These are phyloP conservation scores for Typhlichthys eigenmanni DNA, from an alignment of 2,797 vertebrate genomes.

Conservation along the genomic window DNA sequence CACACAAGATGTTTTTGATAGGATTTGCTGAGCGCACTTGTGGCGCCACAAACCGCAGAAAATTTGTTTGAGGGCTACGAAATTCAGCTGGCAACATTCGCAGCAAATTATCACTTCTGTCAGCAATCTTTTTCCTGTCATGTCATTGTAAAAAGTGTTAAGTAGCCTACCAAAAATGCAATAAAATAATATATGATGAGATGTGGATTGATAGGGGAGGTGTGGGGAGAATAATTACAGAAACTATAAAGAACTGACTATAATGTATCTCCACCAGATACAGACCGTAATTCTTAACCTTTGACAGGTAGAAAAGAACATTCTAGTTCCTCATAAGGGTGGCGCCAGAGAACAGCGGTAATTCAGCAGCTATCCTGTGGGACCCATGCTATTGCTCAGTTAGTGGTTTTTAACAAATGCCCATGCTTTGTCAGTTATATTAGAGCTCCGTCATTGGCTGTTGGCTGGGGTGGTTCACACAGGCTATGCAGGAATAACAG, in stretches of 20 bases:
- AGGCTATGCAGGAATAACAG: conserved; percentile 56
- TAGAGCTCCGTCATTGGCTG: conserved; percentile 64
- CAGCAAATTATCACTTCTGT: neutral
- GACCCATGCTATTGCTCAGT: conserved; percentile 38
- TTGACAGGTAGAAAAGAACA: neutral
- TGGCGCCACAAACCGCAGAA: neutral
- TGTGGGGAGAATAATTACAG: neutral
- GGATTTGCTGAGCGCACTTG: neutral
- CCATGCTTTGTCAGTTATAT: conserved; percentile 70
- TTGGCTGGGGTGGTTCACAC: conserved; percentile 62
- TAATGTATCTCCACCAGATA: conserved; percentile 12
- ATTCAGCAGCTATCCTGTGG: conserved; percentile 35
- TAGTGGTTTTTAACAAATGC: conserved; percentile 74
- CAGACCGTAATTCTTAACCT: neutral
- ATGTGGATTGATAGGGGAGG: neutral
- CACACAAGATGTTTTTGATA: conserved; percentile 9
- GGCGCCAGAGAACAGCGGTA: conserved; percentile 31
- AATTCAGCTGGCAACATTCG: conserved; percentile 5
- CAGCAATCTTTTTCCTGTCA: neutral
- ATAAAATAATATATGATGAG: conserved; percentile 3
- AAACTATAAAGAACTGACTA: conserved; percentile 2
- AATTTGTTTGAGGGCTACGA: neutral
- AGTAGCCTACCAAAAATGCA: conserved; percentile 1
- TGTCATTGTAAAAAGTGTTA: neutral
- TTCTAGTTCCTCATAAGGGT: too few species aligned